phyloP scores from a whole-genome alignment of 2,888 invertebrate species.

The Dasysyrphus albostriatus region DNA sequence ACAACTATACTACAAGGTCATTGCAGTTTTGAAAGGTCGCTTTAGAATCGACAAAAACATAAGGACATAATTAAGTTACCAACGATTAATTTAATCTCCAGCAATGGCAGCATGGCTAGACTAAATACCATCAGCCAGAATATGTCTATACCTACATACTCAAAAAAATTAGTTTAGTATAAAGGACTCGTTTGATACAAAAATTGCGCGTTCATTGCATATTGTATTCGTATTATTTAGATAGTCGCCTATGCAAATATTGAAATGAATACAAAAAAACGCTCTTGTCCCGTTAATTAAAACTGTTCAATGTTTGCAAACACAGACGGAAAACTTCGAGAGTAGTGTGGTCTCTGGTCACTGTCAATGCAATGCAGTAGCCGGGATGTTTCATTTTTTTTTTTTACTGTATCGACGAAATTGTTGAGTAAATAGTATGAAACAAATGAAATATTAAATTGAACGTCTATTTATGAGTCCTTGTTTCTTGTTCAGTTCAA shows the following conservation, averaged over 20 bases:
- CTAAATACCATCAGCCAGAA: background rate
- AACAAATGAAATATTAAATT: constrained; percentile 47
- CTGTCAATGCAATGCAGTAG: constrained; percentile 43
- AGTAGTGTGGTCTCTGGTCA: constrained; percentile 32
- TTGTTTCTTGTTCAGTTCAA: constrained; percentile 34
- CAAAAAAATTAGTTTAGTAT: constrained; percentile 5
- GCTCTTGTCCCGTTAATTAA: constrained; percentile 72
- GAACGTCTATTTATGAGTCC: constrained; percentile 33
- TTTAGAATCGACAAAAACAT: no score
- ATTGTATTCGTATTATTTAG: constrained; percentile 25
- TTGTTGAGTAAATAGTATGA: constrained; percentile 25
- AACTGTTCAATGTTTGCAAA: constrained; percentile 69
- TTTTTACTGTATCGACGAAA: constrained; percentile 21
- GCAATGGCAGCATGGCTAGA: background rate
- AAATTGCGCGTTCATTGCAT: background rate
- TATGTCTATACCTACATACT: background rate
- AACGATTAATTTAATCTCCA: background rate
- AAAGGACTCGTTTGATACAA: background rate
- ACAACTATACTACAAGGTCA: no score
- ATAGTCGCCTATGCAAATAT: constrained; percentile 57
- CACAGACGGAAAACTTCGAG: constrained; percentile 61
- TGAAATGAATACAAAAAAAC: constrained; percentile 48
- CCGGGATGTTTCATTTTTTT: constrained; percentile 11
- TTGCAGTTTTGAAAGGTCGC: no score
- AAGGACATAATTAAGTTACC: no score